phyloP scores from a whole-genome alignment of 2,888 invertebrate species.

The Drosophila nr. perissopoda region DNA sequence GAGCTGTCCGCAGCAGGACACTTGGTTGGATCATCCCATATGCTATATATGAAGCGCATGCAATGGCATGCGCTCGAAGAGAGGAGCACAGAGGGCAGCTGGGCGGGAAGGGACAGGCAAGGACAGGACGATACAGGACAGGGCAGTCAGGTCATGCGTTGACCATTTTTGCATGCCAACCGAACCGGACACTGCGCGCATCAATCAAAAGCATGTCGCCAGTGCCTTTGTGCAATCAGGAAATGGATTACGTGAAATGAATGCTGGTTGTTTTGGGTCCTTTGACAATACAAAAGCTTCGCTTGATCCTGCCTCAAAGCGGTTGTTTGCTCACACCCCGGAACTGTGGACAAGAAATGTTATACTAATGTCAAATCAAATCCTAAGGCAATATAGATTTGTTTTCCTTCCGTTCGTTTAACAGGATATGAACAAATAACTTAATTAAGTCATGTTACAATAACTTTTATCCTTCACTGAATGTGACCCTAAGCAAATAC shows the following conservation, averaged over 20 bases:
- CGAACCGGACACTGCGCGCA: conserved; percentile 26
- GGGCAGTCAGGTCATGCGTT: conserved; percentile 8
- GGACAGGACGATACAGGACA: no score
- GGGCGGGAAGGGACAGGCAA: not conserved
- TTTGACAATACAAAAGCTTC: conserved; percentile 7
- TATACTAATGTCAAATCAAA: conserved; percentile 1
- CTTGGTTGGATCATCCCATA: conserved; percentile 17
- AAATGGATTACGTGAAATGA: conserved; percentile 62
- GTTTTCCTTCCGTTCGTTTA: conserved; percentile 13
- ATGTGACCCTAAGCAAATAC: not conserved
- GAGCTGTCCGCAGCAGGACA: conserved; percentile 67
- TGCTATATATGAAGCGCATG: not conserved
- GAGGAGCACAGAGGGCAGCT: no score
- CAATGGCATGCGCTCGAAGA: not conserved
- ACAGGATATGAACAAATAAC: conserved; percentile 6
- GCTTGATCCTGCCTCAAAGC: conserved; percentile 1
- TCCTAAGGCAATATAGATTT: conserved; percentile 11
- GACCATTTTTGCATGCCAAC: conserved; percentile 45
- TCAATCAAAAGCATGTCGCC: conserved; percentile 55
- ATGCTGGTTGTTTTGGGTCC: conserved; percentile 31
- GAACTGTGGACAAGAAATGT: not conserved
- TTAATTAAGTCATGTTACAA: not conserved
- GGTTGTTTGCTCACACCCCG: conserved; percentile 6
- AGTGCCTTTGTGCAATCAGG: conserved; percentile 55
- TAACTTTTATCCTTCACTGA: not conserved